phyloP scores from a whole-genome alignment of 2,797 vertebrate species.

The Enteromius thamalakanensis region DNA sequence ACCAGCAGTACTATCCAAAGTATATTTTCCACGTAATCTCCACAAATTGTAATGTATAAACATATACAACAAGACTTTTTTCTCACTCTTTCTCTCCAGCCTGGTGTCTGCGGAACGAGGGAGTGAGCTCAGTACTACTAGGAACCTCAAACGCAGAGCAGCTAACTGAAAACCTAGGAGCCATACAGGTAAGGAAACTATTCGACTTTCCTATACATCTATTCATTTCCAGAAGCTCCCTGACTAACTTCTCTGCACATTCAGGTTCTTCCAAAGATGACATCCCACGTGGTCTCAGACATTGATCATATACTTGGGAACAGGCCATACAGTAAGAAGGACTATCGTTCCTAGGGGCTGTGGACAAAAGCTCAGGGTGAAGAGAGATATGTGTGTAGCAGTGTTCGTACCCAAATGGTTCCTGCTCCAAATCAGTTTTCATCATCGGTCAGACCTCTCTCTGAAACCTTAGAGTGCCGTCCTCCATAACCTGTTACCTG shows the following conservation, averaged over 20 bases:
- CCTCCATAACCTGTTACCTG: constrained; percentile 9
- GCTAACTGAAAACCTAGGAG: constrained; percentile 96
- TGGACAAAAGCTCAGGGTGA: not conserved
- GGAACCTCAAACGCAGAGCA: constrained; percentile 96
- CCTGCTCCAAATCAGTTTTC: constrained; percentile 35
- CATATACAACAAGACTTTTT: too few species aligned
- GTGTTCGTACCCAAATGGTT: constrained; percentile 23
- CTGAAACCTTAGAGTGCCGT: constrained; percentile 36
- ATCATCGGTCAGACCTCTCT: constrained; percentile 39
- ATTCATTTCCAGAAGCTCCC: not conserved
- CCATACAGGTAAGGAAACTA: constrained; percentile 87
- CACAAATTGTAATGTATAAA: not conserved
- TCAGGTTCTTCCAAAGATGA: constrained; percentile 99
- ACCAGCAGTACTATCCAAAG: not conserved
- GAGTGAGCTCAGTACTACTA: constrained; percentile 95
- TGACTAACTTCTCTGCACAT: constrained; percentile 18
- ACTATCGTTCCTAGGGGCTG: constrained; percentile 89
- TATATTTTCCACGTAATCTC: not conserved
- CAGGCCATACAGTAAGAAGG: constrained; percentile 96
- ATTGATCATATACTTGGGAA: constrained; percentile 97
- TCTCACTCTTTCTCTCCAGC: constrained; percentile 73
- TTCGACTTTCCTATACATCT: not conserved
- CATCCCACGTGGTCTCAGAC: constrained; percentile 91
- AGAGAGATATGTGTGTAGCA: constrained; percentile 29
- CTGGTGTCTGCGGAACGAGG: constrained; percentile 97